phyloP scores from a whole-genome alignment of 1,140 invertebrate species.

The silkworm (Bombyx mori) region ASM3026992v2 NC_085115.1:12536501-12537000 shows the following conservation, averaged over 20 bases:
- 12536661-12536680: constrained; percentile 33
- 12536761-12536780: constrained; percentile 33
- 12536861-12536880: constrained; percentile 51
- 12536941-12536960: constrained; percentile 41
- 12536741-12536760: constrained; percentile 22
- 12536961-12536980: constrained; percentile 36
- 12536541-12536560: constrained; percentile 42
- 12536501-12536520: constrained; percentile 47
- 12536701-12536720: constrained; percentile 30
- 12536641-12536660: constrained; percentile 38
- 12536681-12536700: constrained; percentile 8
- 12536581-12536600: constrained; percentile 44
- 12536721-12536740: constrained; percentile 38
- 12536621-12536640: constrained; percentile 29
- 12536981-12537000: constrained; percentile 26
- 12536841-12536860: constrained; percentile 50
- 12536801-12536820: constrained; percentile 19
- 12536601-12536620: constrained; percentile 52
- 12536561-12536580: constrained; percentile 39
- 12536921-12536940: constrained; percentile 54
- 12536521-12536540: constrained; percentile 47
- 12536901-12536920: constrained; percentile 47
- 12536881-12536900: constrained; percentile 43
- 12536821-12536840: constrained; percentile 42
- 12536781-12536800: constrained; percentile 40